These are phyloP conservation scores for Tipula lateralis DNA, from an alignment of 2,888 invertebrate genomes.

Conservation along the genomic window DNA sequence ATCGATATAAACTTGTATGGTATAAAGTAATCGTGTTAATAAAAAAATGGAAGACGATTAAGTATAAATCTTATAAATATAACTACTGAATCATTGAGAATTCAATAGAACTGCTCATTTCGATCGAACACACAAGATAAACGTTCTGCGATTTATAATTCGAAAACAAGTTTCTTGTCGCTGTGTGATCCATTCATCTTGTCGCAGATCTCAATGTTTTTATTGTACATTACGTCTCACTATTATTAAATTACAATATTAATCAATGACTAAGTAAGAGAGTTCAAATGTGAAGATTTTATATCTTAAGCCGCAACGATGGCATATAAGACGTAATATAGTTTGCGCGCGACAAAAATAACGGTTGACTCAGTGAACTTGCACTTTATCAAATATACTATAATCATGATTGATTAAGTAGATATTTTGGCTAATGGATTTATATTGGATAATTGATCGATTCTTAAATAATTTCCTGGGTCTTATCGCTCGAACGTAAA, in stretches of 20 bases:
- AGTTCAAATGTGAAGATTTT: constrained; percentile 19
- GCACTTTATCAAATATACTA: constrained; percentile 13
- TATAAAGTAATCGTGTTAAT: constrained; percentile 15
- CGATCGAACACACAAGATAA: neutral
- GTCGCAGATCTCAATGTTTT: neutral
- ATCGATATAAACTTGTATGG: neutral
- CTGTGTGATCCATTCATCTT: neutral
- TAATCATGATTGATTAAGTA: neutral
- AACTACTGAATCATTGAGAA: constrained; percentile 1
- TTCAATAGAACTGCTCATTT: neutral
- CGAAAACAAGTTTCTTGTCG: neutral
- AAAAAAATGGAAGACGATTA: constrained; percentile 15
- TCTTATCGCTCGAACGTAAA: neutral
- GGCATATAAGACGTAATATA: no score
- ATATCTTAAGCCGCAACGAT: neutral
- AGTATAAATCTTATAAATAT: neutral
- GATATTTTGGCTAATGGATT: neutral
- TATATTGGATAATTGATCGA: neutral
- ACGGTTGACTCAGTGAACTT: constrained; percentile 11
- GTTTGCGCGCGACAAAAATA: neutral
- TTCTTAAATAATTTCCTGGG: neutral
- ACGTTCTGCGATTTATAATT: neutral
- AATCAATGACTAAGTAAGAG: neutral
- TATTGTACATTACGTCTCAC: neutral
- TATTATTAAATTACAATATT: neutral